Evolutionary conservation across 2,797 vertebrate genomes (phyloP).

Genomic region (Leptodactylus fallax): DNA sequence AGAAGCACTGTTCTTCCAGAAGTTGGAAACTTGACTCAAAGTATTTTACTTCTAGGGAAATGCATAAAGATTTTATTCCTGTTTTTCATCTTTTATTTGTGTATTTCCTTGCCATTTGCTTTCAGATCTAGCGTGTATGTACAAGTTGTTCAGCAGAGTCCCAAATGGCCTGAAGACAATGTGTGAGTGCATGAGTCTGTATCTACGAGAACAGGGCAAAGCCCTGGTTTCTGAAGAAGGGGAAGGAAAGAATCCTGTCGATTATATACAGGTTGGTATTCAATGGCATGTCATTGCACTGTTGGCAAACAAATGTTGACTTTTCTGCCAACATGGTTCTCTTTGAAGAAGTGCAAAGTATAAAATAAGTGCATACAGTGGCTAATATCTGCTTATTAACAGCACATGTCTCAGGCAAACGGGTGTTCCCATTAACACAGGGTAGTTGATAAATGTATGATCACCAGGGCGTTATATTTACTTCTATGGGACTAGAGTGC

Average conservation of each 20-base stretch:
- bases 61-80: not conserved
- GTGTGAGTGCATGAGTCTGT: conserved; percentile 98
- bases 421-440: too few relatives aligned
- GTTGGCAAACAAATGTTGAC: too few relatives aligned
- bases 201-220: conserved; percentile 96
- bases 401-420: too few relatives aligned
- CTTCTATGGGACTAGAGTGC: too few relatives aligned
- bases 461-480: too few relatives aligned
- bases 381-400: too few relatives aligned
- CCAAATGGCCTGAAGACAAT: conserved; percentile 98
- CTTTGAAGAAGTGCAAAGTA: too few relatives aligned
- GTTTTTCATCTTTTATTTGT: not conserved
- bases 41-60: not conserved
- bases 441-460: too few relatives aligned
- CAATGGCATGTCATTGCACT: not conserved
- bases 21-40: not conserved
- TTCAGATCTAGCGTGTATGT: conserved; percentile 98
- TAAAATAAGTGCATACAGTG: too few relatives aligned
- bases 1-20: not conserved
- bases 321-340: too few relatives aligned
- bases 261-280: conserved; percentile 92
- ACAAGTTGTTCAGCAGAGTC: conserved; percentile 96
- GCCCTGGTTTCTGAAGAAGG: conserved; percentile 97
- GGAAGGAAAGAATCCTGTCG: conserved; percentile 97
- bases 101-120: conserved; percentile 45